Base-by-base conservation (phyloP, 1,140 invertebrate genomes). In the Formica exsecta region DNA sequence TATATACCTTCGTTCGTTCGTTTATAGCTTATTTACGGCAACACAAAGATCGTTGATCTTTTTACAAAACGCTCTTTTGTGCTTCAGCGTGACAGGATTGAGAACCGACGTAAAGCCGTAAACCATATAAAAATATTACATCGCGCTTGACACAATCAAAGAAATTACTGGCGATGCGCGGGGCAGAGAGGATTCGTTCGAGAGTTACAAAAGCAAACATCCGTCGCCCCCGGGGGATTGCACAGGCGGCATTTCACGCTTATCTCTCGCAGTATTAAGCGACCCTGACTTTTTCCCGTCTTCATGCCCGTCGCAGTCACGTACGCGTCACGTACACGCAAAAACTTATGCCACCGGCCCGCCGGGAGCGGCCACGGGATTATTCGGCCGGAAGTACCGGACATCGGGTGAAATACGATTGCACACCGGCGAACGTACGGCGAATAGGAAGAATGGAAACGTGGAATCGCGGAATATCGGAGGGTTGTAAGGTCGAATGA, bases 321-420 rank as follows among this genome's bases (percentile, higher is more conserved):
- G 85, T 84, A 84, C 73, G 85, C 84, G 89, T 89, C 74, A 75
- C 59, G 32, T 36, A 59, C 76, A 87, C 48, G 75, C 77, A 90
- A 90, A 89, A 89, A 89, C 79, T 83, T 83, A 74, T 70, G 77
- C 16, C 25, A 29, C 25, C 13, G 32, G 41, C 36, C 22, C 36
- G 44, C 29, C 29, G 59, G 32, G 51, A 68, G 41, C 73, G 73
- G 71, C 71, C 68, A 71, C 68, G 51, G 65, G 54, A 59, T 77
- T 73, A 79, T 62, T 87, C 66, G 85, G 61, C 85, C 90, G 90
- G 90, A 91, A 91, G 81, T 76, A 87, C 41, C 86, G 86, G 90
- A 88, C 89, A 91, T 85, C 62, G 87, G 74, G 80, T 91, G 83
- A 91, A 91, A 91, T 89, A 91, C 87, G 89, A 87, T 89, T 90